Percentiles rank a stretch among this genome's conserved stretches.
phyloP scores from a whole-genome alignment of 2,797 vertebrate genomes.

The Manis javanica region DNA sequence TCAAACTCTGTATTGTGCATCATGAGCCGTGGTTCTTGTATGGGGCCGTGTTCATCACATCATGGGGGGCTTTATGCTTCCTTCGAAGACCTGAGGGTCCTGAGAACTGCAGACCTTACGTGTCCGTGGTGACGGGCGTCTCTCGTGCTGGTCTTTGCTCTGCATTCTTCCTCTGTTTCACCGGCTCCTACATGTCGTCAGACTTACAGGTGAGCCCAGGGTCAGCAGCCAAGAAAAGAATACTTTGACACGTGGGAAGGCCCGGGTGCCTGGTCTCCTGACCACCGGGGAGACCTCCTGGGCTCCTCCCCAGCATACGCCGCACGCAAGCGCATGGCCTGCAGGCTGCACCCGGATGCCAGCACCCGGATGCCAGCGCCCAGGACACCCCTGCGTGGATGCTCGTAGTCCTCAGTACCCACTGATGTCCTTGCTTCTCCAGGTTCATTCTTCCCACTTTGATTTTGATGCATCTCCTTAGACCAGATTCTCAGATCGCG shows the following conservation, averaged over 20 bases:
- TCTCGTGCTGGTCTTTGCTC: not conserved
- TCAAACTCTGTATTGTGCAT: not conserved
- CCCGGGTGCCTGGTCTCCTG: not conserved
- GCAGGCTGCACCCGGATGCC: not conserved
- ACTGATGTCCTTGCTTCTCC: conserved; percentile 1
- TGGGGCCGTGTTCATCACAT: not conserved
- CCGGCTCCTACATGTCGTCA: not conserved
- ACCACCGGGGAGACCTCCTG: not conserved
- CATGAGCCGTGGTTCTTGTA: not conserved
- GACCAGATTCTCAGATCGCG: not conserved
- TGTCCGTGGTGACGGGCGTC: conserved; percentile 24
- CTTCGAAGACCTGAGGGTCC: conserved; percentile 20
- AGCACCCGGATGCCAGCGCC: not conserved
- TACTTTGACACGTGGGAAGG: conserved; percentile 29
- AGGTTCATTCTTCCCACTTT: conserved; percentile 27
- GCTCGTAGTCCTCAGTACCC: not conserved
- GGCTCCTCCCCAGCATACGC: not conserved
- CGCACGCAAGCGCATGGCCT: not conserved
- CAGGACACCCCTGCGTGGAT: not conserved
- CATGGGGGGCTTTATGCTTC: conserved; percentile 18
- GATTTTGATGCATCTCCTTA: not conserved
- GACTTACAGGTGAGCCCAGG: conserved; percentile 5
- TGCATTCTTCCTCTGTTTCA: conserved; percentile 41
- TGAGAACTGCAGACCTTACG: conserved; percentile 23
- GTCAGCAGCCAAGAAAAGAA: conserved; percentile 30